Percentiles rank a stretch among this genome's conserved stretches.
phyloP scores from a whole-genome alignment of 37 sponge, comb jelly and placozoan species.

The Crambe crambe region DNA sequence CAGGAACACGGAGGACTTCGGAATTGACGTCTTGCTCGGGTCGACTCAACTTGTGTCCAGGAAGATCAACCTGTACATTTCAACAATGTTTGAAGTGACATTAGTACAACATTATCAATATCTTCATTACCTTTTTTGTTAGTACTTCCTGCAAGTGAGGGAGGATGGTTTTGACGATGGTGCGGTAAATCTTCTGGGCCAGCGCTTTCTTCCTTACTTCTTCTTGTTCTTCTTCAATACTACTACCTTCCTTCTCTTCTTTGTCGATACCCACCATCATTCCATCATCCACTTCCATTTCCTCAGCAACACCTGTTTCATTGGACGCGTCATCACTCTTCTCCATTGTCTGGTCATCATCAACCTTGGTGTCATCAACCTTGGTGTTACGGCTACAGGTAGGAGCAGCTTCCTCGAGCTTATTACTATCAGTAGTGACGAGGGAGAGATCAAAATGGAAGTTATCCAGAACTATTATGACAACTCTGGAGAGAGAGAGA shows the following conservation, averaged over 20 bases:
- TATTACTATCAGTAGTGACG: background rate
- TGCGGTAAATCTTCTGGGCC: conserved; percentile 46
- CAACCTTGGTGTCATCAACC: background rate
- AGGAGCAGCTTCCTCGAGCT: background rate
- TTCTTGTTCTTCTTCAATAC: background rate
- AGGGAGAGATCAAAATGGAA: conserved; percentile 76
- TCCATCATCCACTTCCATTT: conserved; percentile 3
- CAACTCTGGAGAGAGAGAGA: too few relatives aligned
- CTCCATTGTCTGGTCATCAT: too few relatives aligned
- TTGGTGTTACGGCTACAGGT: background rate
- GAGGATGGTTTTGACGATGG: conserved; percentile 49
- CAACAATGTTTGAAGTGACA: background rate
- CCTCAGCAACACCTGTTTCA: background rate
- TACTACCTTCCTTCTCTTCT: conserved; percentile 8
- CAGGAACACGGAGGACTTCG: conserved; percentile 69
- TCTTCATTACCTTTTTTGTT: conserved; percentile 54
- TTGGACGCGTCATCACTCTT: background rate
- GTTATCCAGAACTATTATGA: conserved; percentile 70
- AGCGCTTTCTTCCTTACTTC: background rate
- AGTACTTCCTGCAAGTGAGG: conserved; percentile 66
- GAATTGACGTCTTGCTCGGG: conserved; percentile 30
- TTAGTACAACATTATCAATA: too few relatives aligned
- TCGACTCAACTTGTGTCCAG: conserved; percentile 26
- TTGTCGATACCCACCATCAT: background rate
- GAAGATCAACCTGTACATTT: conserved; percentile 10